phyloP scores from a whole-genome alignment of 2,888 invertebrate species.

The Caenorhabditis drosophilae region DNA sequence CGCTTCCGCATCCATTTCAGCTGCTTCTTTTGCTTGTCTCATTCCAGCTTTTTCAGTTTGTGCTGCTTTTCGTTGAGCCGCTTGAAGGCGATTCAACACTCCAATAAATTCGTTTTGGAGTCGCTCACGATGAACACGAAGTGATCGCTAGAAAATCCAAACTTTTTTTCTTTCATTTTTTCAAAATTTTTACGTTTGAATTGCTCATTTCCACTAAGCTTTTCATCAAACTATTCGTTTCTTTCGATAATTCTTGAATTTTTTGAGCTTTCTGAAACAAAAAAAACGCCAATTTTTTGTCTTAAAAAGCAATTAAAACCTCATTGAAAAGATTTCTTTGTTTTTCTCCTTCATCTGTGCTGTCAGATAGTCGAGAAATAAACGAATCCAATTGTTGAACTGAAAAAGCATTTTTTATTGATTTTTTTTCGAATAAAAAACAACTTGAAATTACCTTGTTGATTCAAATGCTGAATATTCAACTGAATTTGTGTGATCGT shows the following conservation, averaged over 20 bases:
- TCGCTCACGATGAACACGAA: conserved; percentile 58
- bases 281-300: background rate
- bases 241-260: conserved; percentile 58
- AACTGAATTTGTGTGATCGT: conserved; percentile 41
- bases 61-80: conserved; percentile 56
- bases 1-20: conserved; percentile 33
- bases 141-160: conserved; percentile 48
- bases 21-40: conserved; percentile 30
- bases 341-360: conserved; percentile 41
- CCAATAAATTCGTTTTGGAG: conserved; percentile 64
- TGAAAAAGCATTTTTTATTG: background rate
- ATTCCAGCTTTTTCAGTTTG: conserved; percentile 47
- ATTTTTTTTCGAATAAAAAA: background rate
- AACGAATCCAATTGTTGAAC: conserved; percentile 37
- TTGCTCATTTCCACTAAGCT: conserved; percentile 55
- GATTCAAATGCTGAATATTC: conserved; percentile 49
- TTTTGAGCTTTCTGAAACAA: conserved; percentile 46
- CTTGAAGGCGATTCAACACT: conserved; percentile 61
- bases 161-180: conserved; percentile 2
- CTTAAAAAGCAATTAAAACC: conserved; percentile 16
- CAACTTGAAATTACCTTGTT: conserved; percentile 46
- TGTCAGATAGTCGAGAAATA: conserved; percentile 39
- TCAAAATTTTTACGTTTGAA: conserved; percentile 43
- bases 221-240: conserved; percentile 58
- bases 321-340: conserved; percentile 48